Percentiles rank a stretch among this genome's conserved stretches.
These are phyloP conservation scores for Penaeus japonicus DNA, from an alignment of 1,140 invertebrate species.

Conservation along the genomic window DNA sequence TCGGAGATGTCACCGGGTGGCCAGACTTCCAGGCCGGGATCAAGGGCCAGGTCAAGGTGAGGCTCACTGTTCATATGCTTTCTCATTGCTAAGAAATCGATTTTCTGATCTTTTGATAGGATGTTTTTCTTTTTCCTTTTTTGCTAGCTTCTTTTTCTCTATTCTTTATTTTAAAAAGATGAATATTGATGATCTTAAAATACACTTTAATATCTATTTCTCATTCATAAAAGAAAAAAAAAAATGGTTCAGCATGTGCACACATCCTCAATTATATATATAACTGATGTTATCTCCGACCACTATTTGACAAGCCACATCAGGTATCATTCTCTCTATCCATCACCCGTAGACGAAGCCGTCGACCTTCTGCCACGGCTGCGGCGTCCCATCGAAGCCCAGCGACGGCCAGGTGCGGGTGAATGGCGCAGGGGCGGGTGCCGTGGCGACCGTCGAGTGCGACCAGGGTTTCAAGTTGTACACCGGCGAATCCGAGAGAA, in stretches of 20 bases:
- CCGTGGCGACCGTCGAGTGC: slow-evolving; percentile 64
- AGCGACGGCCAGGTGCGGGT: slow-evolving; percentile 64
- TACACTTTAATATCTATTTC: no score
- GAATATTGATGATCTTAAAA: no score
- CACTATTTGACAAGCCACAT: not conserved
- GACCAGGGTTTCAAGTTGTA: slow-evolving; percentile 63
- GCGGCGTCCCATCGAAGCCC: slow-evolving; percentile 65
- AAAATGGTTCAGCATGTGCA: no score
- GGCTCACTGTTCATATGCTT: slow-evolving; percentile 25
- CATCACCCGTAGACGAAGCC: slow-evolving; percentile 63
- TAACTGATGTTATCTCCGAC: not conserved
- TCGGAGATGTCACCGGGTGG: slow-evolving; percentile 72
- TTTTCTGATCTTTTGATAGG: no score
- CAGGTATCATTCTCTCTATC: slow-evolving; percentile 26
- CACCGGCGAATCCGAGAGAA: slow-evolving; percentile 53
- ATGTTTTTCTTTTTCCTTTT: no score
- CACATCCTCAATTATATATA: no score
- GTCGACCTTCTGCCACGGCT: slow-evolving; percentile 68
- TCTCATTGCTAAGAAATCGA: not conserved
- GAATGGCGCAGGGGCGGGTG: slow-evolving; percentile 61
- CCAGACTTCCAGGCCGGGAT: slow-evolving; percentile 69
- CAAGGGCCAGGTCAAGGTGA: slow-evolving; percentile 69
- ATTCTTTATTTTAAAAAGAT: no score
- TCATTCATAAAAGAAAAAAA: no score
- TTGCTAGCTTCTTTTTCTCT: no score